A percentile compares a stretch with the other conserved stretches of the same genome.
phyloP scores from a whole-genome alignment of 2,888 invertebrate species.

The Listrodromus nycthemerus region DNA sequence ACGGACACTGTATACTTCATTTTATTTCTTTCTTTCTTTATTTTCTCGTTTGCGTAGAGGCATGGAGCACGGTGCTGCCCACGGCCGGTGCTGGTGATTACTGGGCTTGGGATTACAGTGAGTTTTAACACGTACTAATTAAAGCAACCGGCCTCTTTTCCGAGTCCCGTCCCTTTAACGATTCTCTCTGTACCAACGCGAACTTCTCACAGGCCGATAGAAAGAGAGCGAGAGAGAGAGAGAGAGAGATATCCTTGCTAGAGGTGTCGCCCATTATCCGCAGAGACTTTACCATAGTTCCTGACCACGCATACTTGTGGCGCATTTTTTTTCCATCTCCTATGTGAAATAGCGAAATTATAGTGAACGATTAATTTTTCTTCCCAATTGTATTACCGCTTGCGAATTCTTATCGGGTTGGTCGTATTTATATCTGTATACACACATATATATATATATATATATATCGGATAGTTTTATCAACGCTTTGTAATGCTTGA shows the following conservation, averaged over 20 bases:
- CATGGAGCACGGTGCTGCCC: slow-evolving; percentile 84
- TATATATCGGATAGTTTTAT: neutral
- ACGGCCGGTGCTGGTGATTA: slow-evolving; percentile 83
- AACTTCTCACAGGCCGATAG: slow-evolving; percentile 20
- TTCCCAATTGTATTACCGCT: slow-evolving; percentile 13
- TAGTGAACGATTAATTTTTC: slow-evolving; percentile 4
- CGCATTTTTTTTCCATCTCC: neutral
- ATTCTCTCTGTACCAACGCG: slow-evolving; percentile 28
- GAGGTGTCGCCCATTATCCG: slow-evolving; percentile 38
- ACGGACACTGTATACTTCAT: slow-evolving; percentile 47
- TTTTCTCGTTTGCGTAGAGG: slow-evolving; percentile 79
- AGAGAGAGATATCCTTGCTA: neutral
- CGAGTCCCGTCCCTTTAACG: neutral
- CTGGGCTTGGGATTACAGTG: slow-evolving; percentile 83
- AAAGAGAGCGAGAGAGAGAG: neutral
- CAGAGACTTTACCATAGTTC: slow-evolving; percentile 25
- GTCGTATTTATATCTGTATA: neutral
- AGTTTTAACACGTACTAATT: slow-evolving; percentile 74
- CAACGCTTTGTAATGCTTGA: slow-evolving; percentile 28
- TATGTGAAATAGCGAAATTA: neutral
- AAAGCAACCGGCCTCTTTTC: slow-evolving; percentile 33
- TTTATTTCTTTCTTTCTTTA: slow-evolving; percentile 65
- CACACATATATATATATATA: slow-evolving; percentile 7
- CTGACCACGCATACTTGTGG: slow-evolving; percentile 4
- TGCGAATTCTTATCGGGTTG: slow-evolving; percentile 13